These are phyloP conservation scores for Seriola dumerili DNA, from an alignment of 2,113 vertebrate genomes.

Conservation along the genomic window DNA sequence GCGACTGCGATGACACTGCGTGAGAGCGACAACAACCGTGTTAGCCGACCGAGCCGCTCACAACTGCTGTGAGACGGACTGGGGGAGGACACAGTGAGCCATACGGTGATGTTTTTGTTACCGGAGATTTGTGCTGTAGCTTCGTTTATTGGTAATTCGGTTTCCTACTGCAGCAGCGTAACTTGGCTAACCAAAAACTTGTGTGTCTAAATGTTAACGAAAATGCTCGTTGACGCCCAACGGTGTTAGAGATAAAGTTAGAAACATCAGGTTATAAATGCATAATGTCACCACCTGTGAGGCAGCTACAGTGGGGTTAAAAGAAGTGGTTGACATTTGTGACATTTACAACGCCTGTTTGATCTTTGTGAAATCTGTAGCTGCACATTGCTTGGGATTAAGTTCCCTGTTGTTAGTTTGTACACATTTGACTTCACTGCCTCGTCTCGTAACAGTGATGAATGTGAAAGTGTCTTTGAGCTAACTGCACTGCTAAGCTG, in stretches of 20 bases:
- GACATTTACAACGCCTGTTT: neutral
- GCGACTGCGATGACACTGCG: slow-evolving; percentile 59
- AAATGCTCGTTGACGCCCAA: neutral
- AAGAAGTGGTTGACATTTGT: neutral
- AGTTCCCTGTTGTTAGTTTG: neutral
- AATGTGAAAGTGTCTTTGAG: slow-evolving; percentile 29
- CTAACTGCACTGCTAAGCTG: slow-evolving; percentile 45
- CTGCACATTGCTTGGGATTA: neutral
- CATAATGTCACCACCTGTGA: neutral
- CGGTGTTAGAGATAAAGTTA: neutral
- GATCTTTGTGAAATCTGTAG: neutral
- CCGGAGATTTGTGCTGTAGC: neutral
- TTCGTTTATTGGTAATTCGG: neutral
- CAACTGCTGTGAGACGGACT: neutral
- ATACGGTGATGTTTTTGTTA: neutral
- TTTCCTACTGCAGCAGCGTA: too few relatives aligned
- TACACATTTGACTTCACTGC: neutral
- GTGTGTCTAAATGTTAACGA: neutral
- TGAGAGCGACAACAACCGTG: slow-evolving; percentile 51
- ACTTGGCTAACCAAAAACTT: neutral
- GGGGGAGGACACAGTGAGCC: neutral
- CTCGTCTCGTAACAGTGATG: neutral
- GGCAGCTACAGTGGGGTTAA: neutral
- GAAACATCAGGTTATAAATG: too few relatives aligned
- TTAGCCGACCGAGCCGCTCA: neutral